Conservation (phyloP, 2,888 invertebrate genomes). For the Glaucopsyche alexis region DNA sequence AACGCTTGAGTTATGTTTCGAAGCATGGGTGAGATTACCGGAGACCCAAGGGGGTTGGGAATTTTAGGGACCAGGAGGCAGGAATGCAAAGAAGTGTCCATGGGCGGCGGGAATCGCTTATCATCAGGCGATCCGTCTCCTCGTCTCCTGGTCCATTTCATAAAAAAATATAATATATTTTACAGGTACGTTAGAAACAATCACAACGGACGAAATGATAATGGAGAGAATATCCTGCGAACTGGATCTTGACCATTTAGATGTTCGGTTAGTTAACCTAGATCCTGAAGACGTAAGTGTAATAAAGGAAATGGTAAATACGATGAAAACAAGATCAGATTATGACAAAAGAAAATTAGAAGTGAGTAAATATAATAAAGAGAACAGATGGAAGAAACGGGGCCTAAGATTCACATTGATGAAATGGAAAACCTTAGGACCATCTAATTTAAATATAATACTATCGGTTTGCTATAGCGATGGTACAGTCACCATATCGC, state of each 20-base stretch:
- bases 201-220: conserved; percentile 64
- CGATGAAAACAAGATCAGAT: conserved; percentile 60
- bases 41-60: too few species aligned
- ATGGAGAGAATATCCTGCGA: conserved; percentile 81
- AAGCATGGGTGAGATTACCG: too few species aligned
- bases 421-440: conserved; percentile 78
- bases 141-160: too few species aligned
- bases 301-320: conserved; percentile 61
- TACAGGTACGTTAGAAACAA: conserved; percentile 45
- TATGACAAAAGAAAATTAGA: conserved; percentile 61
- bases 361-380: conserved; percentile 72
- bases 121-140: too few species aligned
- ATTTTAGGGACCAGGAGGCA: too few species aligned
- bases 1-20: too few species aligned
- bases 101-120: too few species aligned
- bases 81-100: too few species aligned
- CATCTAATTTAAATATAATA: conserved; percentile 63
- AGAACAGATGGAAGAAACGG: conserved; percentile 86
- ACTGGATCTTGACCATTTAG: conserved; percentile 72
- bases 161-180: background rate
- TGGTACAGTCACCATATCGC: conserved; percentile 82
- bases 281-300: conserved; percentile 59
- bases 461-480: conserved; percentile 83
- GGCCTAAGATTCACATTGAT: conserved; percentile 64
- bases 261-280: conserved; percentile 58